Conservation (phyloP, 2,888 invertebrate genomes). For the Gerosis bhagava region DNA sequence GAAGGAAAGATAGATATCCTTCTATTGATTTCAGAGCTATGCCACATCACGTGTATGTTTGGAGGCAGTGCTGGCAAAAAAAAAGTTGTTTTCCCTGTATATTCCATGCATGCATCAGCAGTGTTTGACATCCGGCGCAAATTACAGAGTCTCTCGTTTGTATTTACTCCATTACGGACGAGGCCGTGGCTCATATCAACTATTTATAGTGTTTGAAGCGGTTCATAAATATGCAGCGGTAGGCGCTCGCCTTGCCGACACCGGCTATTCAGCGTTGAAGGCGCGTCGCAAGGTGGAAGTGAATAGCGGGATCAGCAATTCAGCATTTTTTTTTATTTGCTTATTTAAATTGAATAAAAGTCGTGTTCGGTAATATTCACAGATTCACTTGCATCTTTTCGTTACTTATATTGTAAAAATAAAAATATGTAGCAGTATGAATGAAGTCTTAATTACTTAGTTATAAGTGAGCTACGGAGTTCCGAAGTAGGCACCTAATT, state of each 20-base stretch:
- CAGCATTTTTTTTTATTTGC: too few species aligned
- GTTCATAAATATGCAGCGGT: slow-evolving; percentile 82
- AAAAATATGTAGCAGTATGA: too few species aligned
- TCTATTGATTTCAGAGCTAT: not conserved
- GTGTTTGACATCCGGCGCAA: slow-evolving; percentile 48
- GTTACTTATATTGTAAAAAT: too few species aligned
- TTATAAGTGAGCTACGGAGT: too few species aligned
- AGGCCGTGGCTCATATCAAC: slow-evolving; percentile 74
- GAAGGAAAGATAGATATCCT: too few species aligned
- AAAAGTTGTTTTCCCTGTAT: slow-evolving; percentile 9
- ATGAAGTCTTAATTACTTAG: too few species aligned
- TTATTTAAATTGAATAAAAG: too few species aligned
- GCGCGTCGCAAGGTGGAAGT: slow-evolving; percentile 36
- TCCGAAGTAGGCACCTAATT: too few species aligned
- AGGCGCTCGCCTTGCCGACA: slow-evolving; percentile 81
- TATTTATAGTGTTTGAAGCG: slow-evolving; percentile 82
- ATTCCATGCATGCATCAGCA: slow-evolving; percentile 30
- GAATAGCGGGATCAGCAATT: slow-evolving; percentile 40
- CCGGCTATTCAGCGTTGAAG: slow-evolving; percentile 73
- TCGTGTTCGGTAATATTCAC: too few species aligned
- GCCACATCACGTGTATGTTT: not conserved
- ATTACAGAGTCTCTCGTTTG: slow-evolving; percentile 60
- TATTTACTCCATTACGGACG: slow-evolving; percentile 77
- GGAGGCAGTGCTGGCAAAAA: slow-evolving; percentile 11
- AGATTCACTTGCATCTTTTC: too few species aligned